These are phyloP conservation scores for Atta colombica DNA, from an alignment of 1,140 invertebrate genomes.

Conservation along the genomic window DNA sequence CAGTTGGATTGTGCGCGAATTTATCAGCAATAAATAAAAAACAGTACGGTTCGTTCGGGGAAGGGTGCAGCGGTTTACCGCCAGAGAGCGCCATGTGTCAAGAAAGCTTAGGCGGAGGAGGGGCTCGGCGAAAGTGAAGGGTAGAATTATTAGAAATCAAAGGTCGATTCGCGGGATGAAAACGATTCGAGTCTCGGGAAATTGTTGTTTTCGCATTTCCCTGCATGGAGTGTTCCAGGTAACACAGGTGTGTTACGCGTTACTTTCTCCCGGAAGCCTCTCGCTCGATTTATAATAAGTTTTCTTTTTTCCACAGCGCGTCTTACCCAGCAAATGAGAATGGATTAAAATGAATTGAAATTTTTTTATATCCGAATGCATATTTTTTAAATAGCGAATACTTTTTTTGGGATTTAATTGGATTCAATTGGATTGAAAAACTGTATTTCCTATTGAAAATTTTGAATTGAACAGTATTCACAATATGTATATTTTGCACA, in stretches of 20 bases:
- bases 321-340: too few relatives aligned
- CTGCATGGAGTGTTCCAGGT: background rate
- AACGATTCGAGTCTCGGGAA: background rate
- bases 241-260: background rate
- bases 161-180: background rate
- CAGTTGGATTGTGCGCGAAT: too few relatives aligned
- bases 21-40: too few relatives aligned
- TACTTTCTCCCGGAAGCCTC: slow-evolving; percentile 39
- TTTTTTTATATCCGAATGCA: too few relatives aligned
- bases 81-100: background rate
- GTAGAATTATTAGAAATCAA: background rate
- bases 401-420: too few relatives aligned
- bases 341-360: too few relatives aligned
- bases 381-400: too few relatives aligned
- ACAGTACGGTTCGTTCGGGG: background rate
- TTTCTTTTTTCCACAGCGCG: background rate
- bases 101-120: background rate
- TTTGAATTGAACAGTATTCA: too few relatives aligned
- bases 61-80: too few relatives aligned
- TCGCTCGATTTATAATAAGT: background rate
- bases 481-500: too few relatives aligned
- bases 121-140: slow-evolving; percentile 18
- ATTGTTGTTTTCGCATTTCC: background rate
- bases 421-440: too few relatives aligned
- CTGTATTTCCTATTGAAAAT: too few relatives aligned